Percentiles rank a stretch among this genome's conserved stretches.
phyloP scores from a whole-genome alignment of 2,113 vertebrate species.

The Cheilinus undulatus region DNA sequence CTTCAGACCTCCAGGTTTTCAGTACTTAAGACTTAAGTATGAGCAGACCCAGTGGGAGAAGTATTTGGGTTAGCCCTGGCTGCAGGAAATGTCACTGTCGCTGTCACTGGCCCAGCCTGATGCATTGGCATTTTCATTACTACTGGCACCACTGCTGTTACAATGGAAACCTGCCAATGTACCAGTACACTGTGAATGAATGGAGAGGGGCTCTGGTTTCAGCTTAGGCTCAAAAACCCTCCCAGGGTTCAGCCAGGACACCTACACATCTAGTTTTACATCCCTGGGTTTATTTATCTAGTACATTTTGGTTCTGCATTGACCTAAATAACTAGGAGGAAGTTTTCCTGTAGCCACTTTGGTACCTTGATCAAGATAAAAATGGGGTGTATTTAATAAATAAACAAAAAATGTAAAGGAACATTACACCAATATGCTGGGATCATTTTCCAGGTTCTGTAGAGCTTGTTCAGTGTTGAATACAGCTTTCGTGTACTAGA shows the following conservation, averaged over 20 bases:
- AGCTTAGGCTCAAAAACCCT: not conserved
- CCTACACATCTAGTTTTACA: not conserved
- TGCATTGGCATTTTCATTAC: slow-evolving; percentile 39
- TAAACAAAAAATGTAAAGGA: too few relatives aligned
- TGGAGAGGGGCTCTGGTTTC: not conserved
- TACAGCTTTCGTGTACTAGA: too few relatives aligned
- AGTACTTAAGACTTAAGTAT: not conserved
- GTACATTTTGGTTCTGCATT: not conserved
- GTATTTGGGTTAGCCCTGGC: slow-evolving; percentile 8
- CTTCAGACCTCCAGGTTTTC: not conserved
- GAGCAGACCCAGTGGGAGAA: not conserved
- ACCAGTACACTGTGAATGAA: not conserved
- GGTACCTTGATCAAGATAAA: not conserved
- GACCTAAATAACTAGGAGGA: not conserved
- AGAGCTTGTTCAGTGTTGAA: too few relatives aligned
- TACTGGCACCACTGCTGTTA: slow-evolving; percentile 17
- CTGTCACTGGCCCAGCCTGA: slow-evolving; percentile 21
- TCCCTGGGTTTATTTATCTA: not conserved
- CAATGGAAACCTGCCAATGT: slow-evolving; percentile 27
- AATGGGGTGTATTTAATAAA: too few relatives aligned
- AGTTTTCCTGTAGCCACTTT: not conserved
- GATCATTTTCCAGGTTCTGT: too few relatives aligned
- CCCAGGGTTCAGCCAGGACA: not conserved
- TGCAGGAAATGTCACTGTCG: slow-evolving; percentile 37
- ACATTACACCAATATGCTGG: too few relatives aligned